Percentiles rank a stretch among this genome's conserved stretches.
Conservation (phyloP, 2,888 invertebrate species). For the Callyntrura sp. region DNA sequence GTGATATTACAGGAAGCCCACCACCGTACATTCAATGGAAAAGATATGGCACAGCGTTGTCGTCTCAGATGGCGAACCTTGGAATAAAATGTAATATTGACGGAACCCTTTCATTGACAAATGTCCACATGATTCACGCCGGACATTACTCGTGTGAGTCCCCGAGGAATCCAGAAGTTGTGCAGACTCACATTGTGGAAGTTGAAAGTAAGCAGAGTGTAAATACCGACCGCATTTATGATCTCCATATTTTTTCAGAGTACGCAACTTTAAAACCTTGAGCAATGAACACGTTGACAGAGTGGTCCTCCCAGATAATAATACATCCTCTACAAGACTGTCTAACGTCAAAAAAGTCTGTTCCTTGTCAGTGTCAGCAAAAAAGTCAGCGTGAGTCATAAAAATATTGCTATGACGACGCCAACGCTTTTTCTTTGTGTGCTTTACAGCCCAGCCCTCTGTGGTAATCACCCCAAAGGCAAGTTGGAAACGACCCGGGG, state of each 20-base stretch:
- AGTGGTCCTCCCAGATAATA: not conserved
- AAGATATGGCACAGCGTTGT: constrained; percentile 45
- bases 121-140: constrained; percentile 90
- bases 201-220: constrained; percentile 86
- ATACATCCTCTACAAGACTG: not conserved
- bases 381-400: not conserved
- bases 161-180: constrained; percentile 90
- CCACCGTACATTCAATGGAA: constrained; percentile 90
- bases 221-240: not conserved
- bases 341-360: not conserved
- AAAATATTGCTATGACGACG: constrained; percentile 9
- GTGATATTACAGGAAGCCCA: constrained; percentile 90
- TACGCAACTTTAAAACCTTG: constrained; percentile 9
- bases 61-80: constrained; percentile 55
- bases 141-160: constrained; percentile 93
- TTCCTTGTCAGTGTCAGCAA: not conserved
- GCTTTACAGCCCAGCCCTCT: constrained; percentile 64
- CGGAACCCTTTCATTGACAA: constrained; percentile 89
- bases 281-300: not conserved
- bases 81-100: constrained; percentile 87
- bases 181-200: constrained; percentile 90
- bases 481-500: constrained; percentile 69
- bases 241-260: not conserved
- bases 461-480: constrained; percentile 61
- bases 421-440: not conserved